These are phyloP conservation scores for Ditylenchus dipsaci DNA, from an alignment of 1,140 invertebrate species.

Conservation along the genomic window DNA sequence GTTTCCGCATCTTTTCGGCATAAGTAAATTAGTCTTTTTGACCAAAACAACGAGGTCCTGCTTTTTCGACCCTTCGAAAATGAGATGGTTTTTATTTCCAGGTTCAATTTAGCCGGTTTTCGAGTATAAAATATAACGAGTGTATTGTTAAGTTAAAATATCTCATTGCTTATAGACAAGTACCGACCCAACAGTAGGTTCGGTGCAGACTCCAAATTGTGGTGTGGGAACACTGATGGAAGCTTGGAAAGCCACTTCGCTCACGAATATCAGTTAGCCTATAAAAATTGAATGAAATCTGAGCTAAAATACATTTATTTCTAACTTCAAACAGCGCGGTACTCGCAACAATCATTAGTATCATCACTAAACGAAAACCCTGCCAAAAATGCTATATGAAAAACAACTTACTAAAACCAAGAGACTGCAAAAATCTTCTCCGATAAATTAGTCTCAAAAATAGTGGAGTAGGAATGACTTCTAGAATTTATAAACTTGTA, in stretches of 20 bases:
- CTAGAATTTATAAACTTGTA: no score
- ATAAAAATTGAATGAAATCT: neutral
- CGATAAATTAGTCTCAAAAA: conserved; percentile 28
- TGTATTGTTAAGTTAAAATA: no score
- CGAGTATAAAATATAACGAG: no score
- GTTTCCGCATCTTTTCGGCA: no score
- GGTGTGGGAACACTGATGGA: conserved; percentile 9
- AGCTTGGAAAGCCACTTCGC: conserved; percentile 19
- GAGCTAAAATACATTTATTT: neutral
- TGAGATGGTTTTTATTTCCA: no score
- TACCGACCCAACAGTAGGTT: conserved; percentile 16
- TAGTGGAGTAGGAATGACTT: conserved; percentile 5
- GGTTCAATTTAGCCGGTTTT: no score
- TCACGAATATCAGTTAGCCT: conserved; percentile 23
- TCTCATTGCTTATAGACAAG: neutral
- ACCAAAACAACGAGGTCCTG: no score
- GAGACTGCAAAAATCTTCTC: conserved; percentile 22
- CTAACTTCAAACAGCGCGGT: conserved; percentile 14
- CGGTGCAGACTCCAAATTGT: conserved; percentile 15
- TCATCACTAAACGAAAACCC: conserved; percentile 16
- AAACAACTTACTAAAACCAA: conserved; percentile 27
- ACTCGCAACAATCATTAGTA: conserved; percentile 18
- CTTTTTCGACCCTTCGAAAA: no score
- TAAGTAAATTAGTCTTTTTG: no score
- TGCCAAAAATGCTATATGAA: no score